Conservation (phyloP, 2,888 invertebrate genomes). For the Drosophila mimetica region DNA sequence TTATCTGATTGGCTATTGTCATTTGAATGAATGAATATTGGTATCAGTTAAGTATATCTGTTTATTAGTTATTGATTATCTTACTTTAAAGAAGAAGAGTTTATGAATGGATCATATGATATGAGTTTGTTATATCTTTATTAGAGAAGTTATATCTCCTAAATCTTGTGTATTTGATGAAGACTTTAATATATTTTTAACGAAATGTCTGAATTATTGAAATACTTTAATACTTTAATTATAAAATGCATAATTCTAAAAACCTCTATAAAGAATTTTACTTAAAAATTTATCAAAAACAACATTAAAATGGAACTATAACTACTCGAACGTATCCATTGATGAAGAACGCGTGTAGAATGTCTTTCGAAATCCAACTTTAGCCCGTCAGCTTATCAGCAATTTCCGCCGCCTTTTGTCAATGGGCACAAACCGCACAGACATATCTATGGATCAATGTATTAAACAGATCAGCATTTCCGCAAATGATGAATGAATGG, state of each 20-base stretch:
- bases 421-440: conserved; percentile 8
- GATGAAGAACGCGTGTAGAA: neutral
- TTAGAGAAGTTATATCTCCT: neutral
- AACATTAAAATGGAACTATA: no score
- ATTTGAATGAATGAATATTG: conserved; percentile 12
- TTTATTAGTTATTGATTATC: conserved; percentile 2
- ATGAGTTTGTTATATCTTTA: neutral
- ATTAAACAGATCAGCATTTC: conserved; percentile 43
- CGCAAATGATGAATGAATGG: conserved; percentile 44
- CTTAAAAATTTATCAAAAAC: no score
- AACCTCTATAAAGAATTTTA: no score
- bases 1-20: conserved; percentile 6
- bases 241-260: no score
- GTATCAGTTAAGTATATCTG: conserved; percentile 2
- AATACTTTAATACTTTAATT: no score
- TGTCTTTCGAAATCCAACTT: neutral
- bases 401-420: conserved; percentile 3
- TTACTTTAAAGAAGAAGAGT: neutral
- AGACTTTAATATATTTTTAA: no score
- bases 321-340: neutral
- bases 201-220: no score
- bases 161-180: no score
- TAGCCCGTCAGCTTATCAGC: neutral
- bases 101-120: neutral
- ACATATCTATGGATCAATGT: conserved; percentile 11